phyloP scores from a whole-genome alignment of 2,113 vertebrate genomes.

The Charadrius vociferus region DNA sequence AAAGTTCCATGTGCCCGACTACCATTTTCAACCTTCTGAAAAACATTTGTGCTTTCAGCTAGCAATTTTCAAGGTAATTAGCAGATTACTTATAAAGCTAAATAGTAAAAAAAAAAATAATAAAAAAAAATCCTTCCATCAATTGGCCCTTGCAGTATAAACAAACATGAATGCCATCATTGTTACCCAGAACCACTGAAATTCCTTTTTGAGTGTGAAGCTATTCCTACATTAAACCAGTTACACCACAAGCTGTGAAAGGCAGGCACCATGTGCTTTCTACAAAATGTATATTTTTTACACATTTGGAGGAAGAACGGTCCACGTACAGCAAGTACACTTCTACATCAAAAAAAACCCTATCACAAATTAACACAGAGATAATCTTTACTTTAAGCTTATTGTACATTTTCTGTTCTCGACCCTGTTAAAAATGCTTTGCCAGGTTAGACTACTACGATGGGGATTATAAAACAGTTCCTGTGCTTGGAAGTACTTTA shows the following conservation, averaged over 20 bases:
- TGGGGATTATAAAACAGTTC: slow-evolving; percentile 56
- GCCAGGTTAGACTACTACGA: neutral
- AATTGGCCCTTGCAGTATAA: neutral
- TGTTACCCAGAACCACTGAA: neutral
- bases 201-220: neutral
- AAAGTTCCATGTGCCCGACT: neutral
- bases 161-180: slow-evolving; percentile 13
- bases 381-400: neutral
- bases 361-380: neutral
- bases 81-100: neutral
- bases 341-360: neutral
- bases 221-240: neutral
- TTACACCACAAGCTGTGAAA: neutral
- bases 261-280: neutral
- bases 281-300: neutral
- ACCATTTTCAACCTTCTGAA: neutral
- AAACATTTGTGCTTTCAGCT: neutral
- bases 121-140: neutral
- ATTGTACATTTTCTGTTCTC: neutral
- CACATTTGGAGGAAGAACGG: neutral
- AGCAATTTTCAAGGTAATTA: neutral
- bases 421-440: neutral
- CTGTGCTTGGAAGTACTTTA: slow-evolving; percentile 25
- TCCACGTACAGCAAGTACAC: accelerated
- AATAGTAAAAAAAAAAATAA: neutral